Percentiles rank a stretch among this genome's conserved stretches.
These are phyloP conservation scores for Eremobia ochroleuca DNA, from an alignment of 2,888 invertebrate species.

Conservation along the genomic window DNA sequence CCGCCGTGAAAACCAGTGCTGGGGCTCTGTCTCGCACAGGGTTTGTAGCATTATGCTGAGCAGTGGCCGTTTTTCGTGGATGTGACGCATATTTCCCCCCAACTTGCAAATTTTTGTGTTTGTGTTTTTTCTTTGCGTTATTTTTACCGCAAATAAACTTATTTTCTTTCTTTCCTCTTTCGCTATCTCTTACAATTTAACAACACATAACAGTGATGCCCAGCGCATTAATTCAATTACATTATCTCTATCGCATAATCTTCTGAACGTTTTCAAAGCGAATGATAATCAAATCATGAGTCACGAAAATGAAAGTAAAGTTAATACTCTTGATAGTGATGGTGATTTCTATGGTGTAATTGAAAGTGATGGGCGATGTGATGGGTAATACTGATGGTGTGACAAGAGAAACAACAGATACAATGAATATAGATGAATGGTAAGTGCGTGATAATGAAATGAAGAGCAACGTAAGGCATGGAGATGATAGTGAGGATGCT, in stretches of 20 bases:
- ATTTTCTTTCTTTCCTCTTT: not conserved
- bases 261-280: constrained; percentile 25
- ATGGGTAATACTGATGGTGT: not conserved
- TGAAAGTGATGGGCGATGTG: constrained; percentile 31
- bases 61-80: not conserved
- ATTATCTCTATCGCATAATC: constrained; percentile 52
- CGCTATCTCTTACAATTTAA: constrained; percentile 24
- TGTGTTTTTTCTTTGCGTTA: not conserved
- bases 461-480: not conserved
- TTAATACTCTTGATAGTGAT: constrained; percentile 3
- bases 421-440: too few relatives aligned
- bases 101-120: not conserved
- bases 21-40: not conserved
- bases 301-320: constrained; percentile 60
- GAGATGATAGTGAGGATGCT: not conserved
- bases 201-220: not conserved
- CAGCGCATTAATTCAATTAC: constrained; percentile 47
- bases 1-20: not conserved
- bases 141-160: not conserved
- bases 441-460: not conserved
- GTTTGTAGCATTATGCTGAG: not conserved
- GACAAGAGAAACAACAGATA: not conserved
- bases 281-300: constrained; percentile 46
- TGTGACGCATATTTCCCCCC: not conserved
- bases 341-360: constrained; percentile 4